Percentiles rank a stretch among this genome's conserved stretches.
phyloP scores from a whole-genome alignment of 2,113 vertebrate genomes.

The Nothobranchius furzeri region DNA sequence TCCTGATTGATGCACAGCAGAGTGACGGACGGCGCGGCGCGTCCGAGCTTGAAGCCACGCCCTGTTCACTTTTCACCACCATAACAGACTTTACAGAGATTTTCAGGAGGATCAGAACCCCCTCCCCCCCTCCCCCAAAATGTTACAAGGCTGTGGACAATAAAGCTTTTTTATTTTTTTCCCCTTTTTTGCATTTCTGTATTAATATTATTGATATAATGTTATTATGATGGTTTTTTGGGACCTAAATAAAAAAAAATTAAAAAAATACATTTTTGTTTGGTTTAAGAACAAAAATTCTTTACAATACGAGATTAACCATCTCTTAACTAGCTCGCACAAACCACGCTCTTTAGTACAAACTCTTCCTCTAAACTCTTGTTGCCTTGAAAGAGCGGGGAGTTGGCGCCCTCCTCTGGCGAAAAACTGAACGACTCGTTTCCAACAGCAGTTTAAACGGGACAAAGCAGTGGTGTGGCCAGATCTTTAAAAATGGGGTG shows the following conservation, averaged over 20 bases:
- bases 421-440: no score
- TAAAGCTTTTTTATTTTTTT: conserved; percentile 71
- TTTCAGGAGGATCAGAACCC: conserved; percentile 64
- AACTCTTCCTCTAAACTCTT: no score
- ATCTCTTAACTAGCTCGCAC: no score
- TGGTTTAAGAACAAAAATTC: not conserved
- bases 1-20: conserved; percentile 81
- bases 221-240: conserved; percentile 84
- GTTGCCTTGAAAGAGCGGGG: no score
- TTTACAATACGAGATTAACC: no score
- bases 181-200: conserved; percentile 74
- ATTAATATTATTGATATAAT: conserved; percentile 86
- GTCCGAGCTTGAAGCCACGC: conserved; percentile 74
- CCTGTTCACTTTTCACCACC: conserved; percentile 27
- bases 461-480: no score
- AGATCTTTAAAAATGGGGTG: no score
- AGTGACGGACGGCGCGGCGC: conserved; percentile 60
- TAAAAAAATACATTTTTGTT: conserved; percentile 39
- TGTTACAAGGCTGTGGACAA: conserved; percentile 72
- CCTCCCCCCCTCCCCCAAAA: conserved; percentile 6
- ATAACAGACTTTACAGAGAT: conserved; percentile 69
- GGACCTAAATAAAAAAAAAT: conserved; percentile 80
- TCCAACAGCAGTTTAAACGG: no score
- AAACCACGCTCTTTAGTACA: no score
- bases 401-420: no score